Conservation (phyloP, 1,140 invertebrate genomes). For the Oedothorax gibbosus region DNA sequence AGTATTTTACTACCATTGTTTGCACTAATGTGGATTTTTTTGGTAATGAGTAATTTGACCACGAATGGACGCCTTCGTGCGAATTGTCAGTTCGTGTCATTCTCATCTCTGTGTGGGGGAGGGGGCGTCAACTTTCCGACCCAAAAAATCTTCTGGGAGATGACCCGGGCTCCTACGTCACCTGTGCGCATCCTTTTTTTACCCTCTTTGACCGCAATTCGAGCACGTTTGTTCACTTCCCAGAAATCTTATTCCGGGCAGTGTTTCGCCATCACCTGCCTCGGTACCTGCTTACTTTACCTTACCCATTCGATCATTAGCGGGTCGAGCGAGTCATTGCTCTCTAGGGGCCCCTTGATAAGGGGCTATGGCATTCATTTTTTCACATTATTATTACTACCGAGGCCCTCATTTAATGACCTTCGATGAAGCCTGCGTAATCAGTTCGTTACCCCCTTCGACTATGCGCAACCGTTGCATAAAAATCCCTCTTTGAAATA, state of each 20-base stretch:
- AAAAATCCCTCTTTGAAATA: slow-evolving; percentile 45
- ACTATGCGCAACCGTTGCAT: slow-evolving; percentile 38
- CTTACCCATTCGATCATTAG: slow-evolving; percentile 57
- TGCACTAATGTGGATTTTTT: no score
- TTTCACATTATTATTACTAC: slow-evolving; percentile 36
- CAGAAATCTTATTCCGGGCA: slow-evolving; percentile 43
- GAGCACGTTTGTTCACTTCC: slow-evolving; percentile 43
- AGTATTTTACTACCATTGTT: no score
- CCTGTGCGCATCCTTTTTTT: slow-evolving; percentile 36
- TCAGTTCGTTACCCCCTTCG: slow-evolving; percentile 60
- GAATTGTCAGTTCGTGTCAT: slow-evolving; percentile 13
- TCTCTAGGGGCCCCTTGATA: slow-evolving; percentile 40
- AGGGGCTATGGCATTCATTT: slow-evolving; percentile 42
- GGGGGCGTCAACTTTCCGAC: slow-evolving; percentile 22
- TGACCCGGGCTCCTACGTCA: slow-evolving; percentile 38
- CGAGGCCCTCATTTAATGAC: slow-evolving; percentile 45
- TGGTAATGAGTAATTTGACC: no score
- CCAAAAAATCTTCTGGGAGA: slow-evolving; percentile 23
- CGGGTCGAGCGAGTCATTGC: slow-evolving; percentile 54
- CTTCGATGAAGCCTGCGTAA: slow-evolving; percentile 57
- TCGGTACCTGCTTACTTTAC: slow-evolving; percentile 28
- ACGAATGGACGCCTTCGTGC: background rate
- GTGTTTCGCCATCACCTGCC: slow-evolving; percentile 47
- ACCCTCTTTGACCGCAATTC: slow-evolving; percentile 57
- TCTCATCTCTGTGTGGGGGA: background rate